Conservation (phyloP, 2,888 invertebrate species). For the Amblyjoppa proteus region DNA sequence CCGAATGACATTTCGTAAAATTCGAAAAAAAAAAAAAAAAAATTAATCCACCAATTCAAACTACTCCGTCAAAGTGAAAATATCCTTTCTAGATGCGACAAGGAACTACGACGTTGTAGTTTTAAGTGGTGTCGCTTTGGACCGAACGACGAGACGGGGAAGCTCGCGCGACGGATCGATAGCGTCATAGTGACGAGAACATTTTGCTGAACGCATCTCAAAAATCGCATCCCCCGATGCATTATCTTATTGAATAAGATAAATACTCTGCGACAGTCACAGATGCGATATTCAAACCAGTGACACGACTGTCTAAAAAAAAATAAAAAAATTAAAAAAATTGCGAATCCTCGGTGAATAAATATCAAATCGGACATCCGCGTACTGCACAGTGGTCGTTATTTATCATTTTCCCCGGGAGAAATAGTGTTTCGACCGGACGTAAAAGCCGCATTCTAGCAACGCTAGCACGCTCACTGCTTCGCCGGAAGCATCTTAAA, state of each 20-base stretch:
- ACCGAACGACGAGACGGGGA: constrained; percentile 61
- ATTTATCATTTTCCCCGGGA: constrained; percentile 19
- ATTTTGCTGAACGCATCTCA: constrained; percentile 64
- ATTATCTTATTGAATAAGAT: no score
- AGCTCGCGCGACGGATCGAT: constrained; percentile 77
- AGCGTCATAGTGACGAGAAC: constrained; percentile 78
- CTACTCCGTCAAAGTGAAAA: neutral
- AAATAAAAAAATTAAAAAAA: neutral
- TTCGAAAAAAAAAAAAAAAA: no score
- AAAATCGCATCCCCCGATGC: neutral
- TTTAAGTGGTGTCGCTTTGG: constrained; percentile 67
- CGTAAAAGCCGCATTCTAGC: constrained; percentile 51
- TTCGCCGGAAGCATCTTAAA: constrained; percentile 64
- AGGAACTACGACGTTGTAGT: constrained; percentile 63
- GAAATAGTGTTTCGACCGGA: constrained; percentile 44
- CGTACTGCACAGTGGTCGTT: constrained; percentile 30
- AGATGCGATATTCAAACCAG: neutral
- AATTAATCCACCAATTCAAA: neutral
- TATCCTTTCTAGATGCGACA: neutral
- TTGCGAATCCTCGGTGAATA: neutral
- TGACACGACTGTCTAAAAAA: neutral
- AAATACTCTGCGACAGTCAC: neutral
- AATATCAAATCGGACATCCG: neutral
- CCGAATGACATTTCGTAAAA: no score
- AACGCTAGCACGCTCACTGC: constrained; percentile 27